Base-by-base conservation (phyloP, 2,888 invertebrate species). In the Cheilosia soror region DNA sequence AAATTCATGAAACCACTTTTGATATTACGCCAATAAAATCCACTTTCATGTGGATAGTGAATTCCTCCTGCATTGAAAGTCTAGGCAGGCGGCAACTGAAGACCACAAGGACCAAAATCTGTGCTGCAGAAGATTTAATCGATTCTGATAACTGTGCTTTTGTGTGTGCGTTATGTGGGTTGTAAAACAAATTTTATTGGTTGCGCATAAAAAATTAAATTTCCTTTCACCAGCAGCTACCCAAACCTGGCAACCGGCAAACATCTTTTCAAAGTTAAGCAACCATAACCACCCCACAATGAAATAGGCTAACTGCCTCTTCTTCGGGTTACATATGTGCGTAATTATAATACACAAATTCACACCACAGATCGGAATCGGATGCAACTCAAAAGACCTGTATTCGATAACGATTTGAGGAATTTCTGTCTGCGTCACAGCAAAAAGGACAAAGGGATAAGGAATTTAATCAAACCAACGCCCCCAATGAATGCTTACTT, bases 21-120 rank as follows among this genome's bases (percentile, higher is more conserved):
- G 53, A 47, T 62, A 68, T 60, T 78, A 49, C 57, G 44, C 57
- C 78, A 83, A 72, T 73, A 63, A 83, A 78, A 78, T 63, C 60
- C 63, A 62, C 68, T 58, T 73, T 73, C 58, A 57, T 37, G 5
- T 5, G 6, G 44, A 62, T 27, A 11, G 51, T 6, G 58, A 51
- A 66, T 53, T 33, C 37, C 15, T 27, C 15, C 15, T 63, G 65
- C 63, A 76, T 25, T 51, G 51, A 9, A 51, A 51, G 66, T 77
- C 65, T 15, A 47, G 47, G 47, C 29, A 31, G 6, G 29, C n/a
- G 49, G 27, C 51, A 37, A 44, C 44, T 44, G 1, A 51, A n/a
- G 25, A 57, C 77, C 68, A 13, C 53, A 53, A 47, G 31, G 60
- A 53, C 29, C 6, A 9, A 40, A 44, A 31, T 33, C 76, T 65